Base-by-base conservation (phyloP, 2,888 invertebrate genomes). In the Lithophane leautieri region DNA sequence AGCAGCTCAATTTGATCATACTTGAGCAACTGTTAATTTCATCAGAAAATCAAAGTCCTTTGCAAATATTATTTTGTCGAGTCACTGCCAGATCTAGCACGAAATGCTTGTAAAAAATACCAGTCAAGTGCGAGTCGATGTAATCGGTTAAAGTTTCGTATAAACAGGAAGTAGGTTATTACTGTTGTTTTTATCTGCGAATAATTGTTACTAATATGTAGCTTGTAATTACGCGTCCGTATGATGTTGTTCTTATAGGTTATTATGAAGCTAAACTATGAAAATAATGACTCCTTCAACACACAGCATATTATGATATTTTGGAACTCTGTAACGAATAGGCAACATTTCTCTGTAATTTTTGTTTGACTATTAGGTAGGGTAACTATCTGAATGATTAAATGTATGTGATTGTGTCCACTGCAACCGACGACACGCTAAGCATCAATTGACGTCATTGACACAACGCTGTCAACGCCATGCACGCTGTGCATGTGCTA, bases 151-250 rank as follows among this genome's bases (percentile, higher is more conserved):
- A 52, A 70, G 66, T 73, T 67, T 78, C 47, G 44, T 67, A 78
- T 66, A 58, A 70, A 69, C 73, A 81, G 81, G 81, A 81, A 81
- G n/a, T 71, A 16, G 42, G 60, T 81, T 47, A 77, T 66, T 78
- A 52, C 0, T 14, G n/a, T 52, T 54, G 69, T 70, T 78, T 78
- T 81, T 73, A 25, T 54, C 19, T 56, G 12, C 19, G 28, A 65
- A 60, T 79, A 79, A 73, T 66, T 78, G 22, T 73, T 47, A 34
- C n/a, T 54, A 62, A 11, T 74, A 44, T 50, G 40, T 63, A 40
- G 34, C 72, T 73, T 68, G 34, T 79, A 79, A 79, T 78, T 78
- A 67, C 54, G 14, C 22, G 47, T 78, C 56, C 73, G 62, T 78
- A 19, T 50, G 14, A n/a, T 40, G 58, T 44, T 2, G 8, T 14